phyloP scores from a whole-genome alignment of 1,140 invertebrate genomes.

The Ceratina calcarata region DNA sequence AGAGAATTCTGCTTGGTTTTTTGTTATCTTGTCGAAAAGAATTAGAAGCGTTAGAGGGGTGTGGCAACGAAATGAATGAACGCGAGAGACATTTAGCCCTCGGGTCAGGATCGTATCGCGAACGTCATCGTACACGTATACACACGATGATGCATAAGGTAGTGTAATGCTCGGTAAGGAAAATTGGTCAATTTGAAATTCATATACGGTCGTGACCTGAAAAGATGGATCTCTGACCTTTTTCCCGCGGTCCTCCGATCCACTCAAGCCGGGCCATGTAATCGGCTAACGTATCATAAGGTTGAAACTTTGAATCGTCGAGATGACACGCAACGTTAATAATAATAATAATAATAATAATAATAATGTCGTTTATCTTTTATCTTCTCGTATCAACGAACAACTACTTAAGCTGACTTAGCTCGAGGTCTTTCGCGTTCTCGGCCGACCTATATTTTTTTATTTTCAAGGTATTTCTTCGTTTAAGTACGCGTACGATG shows the following conservation, averaged over 20 bases:
- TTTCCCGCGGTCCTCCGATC: constrained; percentile 58
- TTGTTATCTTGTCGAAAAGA: not conserved
- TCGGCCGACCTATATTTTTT: not conserved
- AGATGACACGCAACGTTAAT: not conserved
- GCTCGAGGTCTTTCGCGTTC: not conserved
- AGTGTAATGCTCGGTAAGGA: constrained; percentile 62
- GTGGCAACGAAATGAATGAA: constrained; percentile 12
- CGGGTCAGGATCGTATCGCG: constrained; percentile 14
- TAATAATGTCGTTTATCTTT: not conserved
- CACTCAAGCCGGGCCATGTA: constrained; percentile 35
- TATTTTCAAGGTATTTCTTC: not conserved
- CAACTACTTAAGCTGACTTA: no score
- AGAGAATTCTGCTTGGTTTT: not conserved
- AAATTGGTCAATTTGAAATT: constrained; percentile 78
- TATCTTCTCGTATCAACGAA: not conserved
- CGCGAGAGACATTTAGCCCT: not conserved
- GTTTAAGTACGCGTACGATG: not conserved
- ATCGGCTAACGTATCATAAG: constrained; percentile 30
- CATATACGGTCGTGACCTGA: constrained; percentile 78
- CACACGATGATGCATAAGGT: constrained; percentile 43
- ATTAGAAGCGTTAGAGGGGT: not conserved
- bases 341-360: not conserved
- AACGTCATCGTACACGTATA: constrained; percentile 33
- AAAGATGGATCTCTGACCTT: constrained; percentile 77
- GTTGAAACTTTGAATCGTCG: constrained; percentile 19